Evolutionary conservation across 35 echinoderm and acorn worm species (phyloP).

Genomic region (Heliocidaris tuberculata): DNA sequence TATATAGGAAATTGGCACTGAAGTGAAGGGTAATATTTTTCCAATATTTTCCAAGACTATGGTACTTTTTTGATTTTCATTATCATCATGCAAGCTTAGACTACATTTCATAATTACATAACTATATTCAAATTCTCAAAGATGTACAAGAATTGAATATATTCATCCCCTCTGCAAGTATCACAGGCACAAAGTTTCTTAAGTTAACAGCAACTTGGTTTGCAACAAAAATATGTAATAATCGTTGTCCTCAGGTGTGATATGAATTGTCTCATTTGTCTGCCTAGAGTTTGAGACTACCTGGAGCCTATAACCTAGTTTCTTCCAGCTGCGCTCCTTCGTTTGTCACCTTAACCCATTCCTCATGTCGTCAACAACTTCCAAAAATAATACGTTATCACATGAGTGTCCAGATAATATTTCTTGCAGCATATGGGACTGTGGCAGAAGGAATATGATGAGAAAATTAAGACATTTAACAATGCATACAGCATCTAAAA

Average conservation of each 20-base stretch:
- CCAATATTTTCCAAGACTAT: too few species aligned
- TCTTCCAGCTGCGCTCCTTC: not conserved
- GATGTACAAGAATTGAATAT: too few species aligned
- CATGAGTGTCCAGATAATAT: not conserved
- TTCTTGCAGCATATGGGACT: not conserved
- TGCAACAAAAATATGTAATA: too few species aligned
- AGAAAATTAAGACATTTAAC: not conserved
- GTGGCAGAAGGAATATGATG: not conserved
- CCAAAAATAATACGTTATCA: conserved; percentile 8
- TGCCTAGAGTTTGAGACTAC: not conserved
- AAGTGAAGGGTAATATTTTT: too few species aligned
- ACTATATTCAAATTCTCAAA: too few species aligned
- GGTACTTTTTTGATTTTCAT: too few species aligned
- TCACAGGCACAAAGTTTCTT: too few species aligned
- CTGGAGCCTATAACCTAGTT: not conserved
- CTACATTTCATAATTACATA: too few species aligned
- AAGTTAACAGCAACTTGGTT: too few species aligned
- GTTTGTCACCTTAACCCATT: conserved; percentile 7
- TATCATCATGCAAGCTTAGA: too few species aligned
- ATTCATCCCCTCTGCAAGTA: too few species aligned
- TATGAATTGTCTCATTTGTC: not conserved
- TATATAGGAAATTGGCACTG: too few species aligned
- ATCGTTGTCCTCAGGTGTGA: not conserved
- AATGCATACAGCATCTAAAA: not conserved
- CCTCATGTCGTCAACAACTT: not conserved